Evolutionary conservation across 2,797 vertebrate species (phyloP), one percentile per base, ranked within the genome.

Genomic region (Oophaga sylvatica): DNA sequence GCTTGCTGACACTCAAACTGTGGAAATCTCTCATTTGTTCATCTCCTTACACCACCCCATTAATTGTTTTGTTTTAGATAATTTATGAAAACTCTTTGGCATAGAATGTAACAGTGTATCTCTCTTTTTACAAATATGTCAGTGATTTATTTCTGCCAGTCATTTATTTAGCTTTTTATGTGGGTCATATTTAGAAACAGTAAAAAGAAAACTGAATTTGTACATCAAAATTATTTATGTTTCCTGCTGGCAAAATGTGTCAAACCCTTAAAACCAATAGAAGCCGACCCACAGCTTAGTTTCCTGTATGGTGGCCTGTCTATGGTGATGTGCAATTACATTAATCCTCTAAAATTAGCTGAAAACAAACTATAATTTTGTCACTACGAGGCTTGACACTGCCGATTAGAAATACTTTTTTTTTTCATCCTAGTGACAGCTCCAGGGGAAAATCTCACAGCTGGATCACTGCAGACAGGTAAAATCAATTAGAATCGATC

Each of bases 401-500:
- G 31, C 56, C 29, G 81, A 89, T 90, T 90, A 91, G 53, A 90
- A 92, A 92, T 90, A 91, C 92, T 91, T 91, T 92, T 91, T 93
- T 92, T 91, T 84, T 59, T 89, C 83, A 84, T 88, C 90, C 76
- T 84, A 90, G 78, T 88, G 90, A 89, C 71, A 90, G 89, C 88
- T 90, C 84, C 77, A 48, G 81, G 83, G 91, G 90, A 67, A 92
- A 79, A 82, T 26, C 86, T 15, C 89, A 26, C 86, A 83, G 77
- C 83, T 90, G 83, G 81, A 91, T 91, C 81, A 63, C 90, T 91
- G 88, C 67, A 91, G 87, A 86, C 87, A 91, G 85, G 88, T 82
- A 90, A 93, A 94, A 93, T 92, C 87, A 92, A 92, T 93, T 91
- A 90, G 83, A 91, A 93, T 91, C 90, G 91, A 94, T 93, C 87